Percentiles rank a stretch among this genome's conserved stretches.
phyloP scores from a whole-genome alignment of 2,797 vertebrate genomes.

The Chrysocyon brachyurus region DNA sequence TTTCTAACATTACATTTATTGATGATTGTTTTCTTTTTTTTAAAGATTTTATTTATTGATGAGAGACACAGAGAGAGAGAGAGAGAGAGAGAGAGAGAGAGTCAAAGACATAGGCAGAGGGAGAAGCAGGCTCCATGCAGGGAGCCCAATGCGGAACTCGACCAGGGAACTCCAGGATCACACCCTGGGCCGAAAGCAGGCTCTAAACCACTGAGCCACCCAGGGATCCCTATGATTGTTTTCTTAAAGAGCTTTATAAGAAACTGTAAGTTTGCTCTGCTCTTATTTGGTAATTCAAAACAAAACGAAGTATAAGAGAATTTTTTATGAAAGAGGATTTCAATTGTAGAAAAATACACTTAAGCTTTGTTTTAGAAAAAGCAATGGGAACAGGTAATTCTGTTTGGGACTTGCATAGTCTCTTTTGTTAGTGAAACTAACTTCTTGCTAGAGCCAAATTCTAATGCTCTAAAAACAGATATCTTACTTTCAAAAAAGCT shows the following conservation, averaged over 20 bases:
- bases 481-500: not conserved
- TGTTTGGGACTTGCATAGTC: not conserved
- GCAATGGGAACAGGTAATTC: not conserved
- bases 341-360: not conserved
- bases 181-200: no score
- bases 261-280: conserved; percentile 19
- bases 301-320: conserved; percentile 6
- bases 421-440: conserved; percentile 28
- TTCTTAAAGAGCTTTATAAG: conserved; percentile 17
- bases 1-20: not conserved
- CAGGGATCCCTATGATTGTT: not conserved
- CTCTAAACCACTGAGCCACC: no score
- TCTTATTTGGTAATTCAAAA: conserved; percentile 33
- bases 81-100: no score
- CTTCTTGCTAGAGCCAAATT: not conserved
- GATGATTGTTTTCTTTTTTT: not conserved
- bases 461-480: conserved; percentile 40
- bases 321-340: not conserved
- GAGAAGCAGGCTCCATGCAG: no score
- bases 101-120: no score
- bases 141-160: no score
- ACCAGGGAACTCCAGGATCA: no score
- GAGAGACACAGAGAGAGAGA: no score
- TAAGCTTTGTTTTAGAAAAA: conserved; percentile 49
- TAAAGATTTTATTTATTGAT: no score